Percentiles rank a stretch among this genome's conserved stretches.
Conservation (phyloP, 2,113 vertebrate species). For the Dissostichus mawsoni region DNA sequence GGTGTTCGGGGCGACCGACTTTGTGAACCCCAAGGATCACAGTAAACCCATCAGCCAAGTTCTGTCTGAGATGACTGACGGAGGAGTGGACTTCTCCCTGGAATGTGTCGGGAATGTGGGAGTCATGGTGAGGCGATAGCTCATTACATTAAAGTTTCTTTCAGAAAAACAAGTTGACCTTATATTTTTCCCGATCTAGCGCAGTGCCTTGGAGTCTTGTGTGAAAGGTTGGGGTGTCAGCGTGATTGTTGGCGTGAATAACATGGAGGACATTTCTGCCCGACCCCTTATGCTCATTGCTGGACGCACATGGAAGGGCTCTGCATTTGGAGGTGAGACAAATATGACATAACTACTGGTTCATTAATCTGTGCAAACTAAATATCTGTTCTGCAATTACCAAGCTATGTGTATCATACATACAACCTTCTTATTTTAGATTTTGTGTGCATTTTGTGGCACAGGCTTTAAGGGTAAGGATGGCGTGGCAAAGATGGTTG, state of each 20-base stretch:
- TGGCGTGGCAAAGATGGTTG: slow-evolving; percentile 80
- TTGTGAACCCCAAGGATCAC: slow-evolving; percentile 83
- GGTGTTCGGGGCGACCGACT: slow-evolving; percentile 86
- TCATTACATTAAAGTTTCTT: no score
- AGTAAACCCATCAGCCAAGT: neutral
- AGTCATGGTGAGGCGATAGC: no score
- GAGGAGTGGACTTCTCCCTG: no score
- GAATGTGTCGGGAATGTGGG: no score
- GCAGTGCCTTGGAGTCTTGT: no score
- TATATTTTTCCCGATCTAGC: no score
- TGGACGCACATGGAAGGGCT: slow-evolving; percentile 85
- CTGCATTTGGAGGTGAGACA: slow-evolving; percentile 81
- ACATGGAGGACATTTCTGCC: slow-evolving; percentile 71
- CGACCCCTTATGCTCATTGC: slow-evolving; percentile 82
- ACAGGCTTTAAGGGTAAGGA: slow-evolving; percentile 86
- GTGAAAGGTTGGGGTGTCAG: slow-evolving; percentile 84
- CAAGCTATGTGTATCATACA: no score
- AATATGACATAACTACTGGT: neutral
- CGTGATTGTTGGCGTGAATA: slow-evolving; percentile 86
- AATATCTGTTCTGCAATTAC: neutral
- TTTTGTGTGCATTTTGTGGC: no score
- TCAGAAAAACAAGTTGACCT: no score
- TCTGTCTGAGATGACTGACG: no score
- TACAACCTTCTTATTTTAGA: neutral
- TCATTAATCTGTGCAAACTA: neutral